These are phyloP conservation scores for Rhadinocentrus ornatus DNA, from an alignment of 2,797 vertebrate genomes.

Conservation along the genomic window DNA sequence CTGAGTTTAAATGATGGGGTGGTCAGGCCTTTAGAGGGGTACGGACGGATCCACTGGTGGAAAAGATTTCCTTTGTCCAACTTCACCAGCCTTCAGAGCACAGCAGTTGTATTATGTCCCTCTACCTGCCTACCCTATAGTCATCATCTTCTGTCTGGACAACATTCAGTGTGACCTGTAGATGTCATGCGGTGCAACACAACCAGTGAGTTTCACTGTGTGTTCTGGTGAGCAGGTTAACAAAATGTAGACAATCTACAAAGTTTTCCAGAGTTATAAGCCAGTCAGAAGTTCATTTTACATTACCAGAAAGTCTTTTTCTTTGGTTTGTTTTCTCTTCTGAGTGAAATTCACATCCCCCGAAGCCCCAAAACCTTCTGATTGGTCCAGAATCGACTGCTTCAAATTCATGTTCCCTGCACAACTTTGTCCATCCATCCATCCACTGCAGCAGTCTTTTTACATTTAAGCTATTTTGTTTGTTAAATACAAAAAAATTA, in stretches of 20 bases:
- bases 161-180: slow-evolving; percentile 1
- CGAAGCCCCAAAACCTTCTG: background rate
- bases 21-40: too few species aligned
- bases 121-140: slow-evolving; percentile 6
- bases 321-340: slow-evolving; percentile 38
- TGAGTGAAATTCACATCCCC: slow-evolving; percentile 18
- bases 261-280: slow-evolving; percentile 23
- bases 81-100: background rate
- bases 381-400: slow-evolving; percentile 7
- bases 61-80: background rate
- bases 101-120: background rate
- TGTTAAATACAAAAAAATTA: background rate
- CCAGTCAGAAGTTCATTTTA: slow-evolving; percentile 51
- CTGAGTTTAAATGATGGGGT: background rate
- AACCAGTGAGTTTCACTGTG: slow-evolving; percentile 9
- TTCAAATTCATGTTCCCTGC: background rate
- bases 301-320: slow-evolving; percentile 29
- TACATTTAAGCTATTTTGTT: background rate
- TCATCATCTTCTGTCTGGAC: slow-evolving; percentile 14
- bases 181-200: background rate
- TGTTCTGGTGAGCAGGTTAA: slow-evolving; percentile 42
- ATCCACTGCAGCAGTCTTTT: slow-evolving; percentile 1
- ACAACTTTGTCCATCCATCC: slow-evolving; percentile 16
- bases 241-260: slow-evolving; percentile 15
- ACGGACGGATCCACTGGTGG: too few species aligned